These are phyloP conservation scores for Furcifer pardalis DNA, from an alignment of 2,797 vertebrate genomes.

Conservation along the genomic window DNA sequence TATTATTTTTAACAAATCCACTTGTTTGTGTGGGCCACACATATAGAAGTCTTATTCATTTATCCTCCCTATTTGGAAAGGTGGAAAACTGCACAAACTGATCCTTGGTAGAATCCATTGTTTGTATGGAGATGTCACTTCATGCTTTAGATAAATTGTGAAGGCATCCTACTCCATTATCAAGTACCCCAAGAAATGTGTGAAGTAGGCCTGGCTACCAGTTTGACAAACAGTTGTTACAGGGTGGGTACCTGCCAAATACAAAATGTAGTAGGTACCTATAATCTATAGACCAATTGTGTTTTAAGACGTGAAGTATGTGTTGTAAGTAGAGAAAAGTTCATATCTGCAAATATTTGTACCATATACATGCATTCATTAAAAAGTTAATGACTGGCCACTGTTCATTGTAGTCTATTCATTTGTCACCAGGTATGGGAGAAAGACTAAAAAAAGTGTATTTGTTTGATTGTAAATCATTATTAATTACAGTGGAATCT, in stretches of 20 bases:
- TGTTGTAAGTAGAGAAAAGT: not conserved
- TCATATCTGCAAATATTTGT: not conserved
- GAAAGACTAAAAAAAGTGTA: not conserved
- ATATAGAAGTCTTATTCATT: not conserved
- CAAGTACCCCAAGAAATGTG: not conserved
- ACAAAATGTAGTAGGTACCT: not conserved
- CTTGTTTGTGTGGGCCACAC: not conserved
- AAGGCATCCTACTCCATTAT: too few species aligned
- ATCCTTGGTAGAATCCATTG: not conserved
- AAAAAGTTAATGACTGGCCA: not conserved
- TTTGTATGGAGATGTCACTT: not conserved
- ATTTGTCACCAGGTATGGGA: not conserved
- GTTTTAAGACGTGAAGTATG: not conserved
- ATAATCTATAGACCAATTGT: not conserved
- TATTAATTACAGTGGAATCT: too few species aligned
- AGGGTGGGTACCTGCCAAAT: slow-evolving; percentile 1
- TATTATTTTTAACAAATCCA: too few species aligned
- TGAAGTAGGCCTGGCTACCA: not conserved
- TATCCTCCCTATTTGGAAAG: not conserved
- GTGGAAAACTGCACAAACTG: not conserved
- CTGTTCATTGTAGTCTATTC: not conserved
- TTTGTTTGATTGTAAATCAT: not conserved
- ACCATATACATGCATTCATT: not conserved
- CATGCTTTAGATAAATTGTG: too few species aligned
- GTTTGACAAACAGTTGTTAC: not conserved